Conservation (phyloP, 1,140 invertebrate species). For the Apis florea region DNA sequence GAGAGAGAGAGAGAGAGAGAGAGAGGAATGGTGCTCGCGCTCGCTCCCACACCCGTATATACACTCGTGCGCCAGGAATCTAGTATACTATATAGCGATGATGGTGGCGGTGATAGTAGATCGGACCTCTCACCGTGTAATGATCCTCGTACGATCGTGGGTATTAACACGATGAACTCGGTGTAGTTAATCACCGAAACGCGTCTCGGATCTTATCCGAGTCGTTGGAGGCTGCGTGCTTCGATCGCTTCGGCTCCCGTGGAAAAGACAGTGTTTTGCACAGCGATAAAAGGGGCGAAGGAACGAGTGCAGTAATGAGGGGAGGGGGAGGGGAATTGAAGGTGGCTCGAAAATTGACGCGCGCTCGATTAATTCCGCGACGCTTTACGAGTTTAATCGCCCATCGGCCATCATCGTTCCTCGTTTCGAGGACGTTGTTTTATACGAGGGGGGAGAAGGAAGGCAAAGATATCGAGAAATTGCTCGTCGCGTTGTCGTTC, state of each 20-base stretch:
- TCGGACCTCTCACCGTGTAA: slow-evolving; percentile 25
- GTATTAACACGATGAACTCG: slow-evolving; percentile 26
- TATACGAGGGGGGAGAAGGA: background rate
- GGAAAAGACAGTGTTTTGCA: background rate
- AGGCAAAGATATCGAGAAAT: background rate
- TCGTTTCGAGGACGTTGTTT: background rate
- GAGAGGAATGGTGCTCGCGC: background rate
- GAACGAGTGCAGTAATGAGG: background rate
- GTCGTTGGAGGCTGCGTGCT: background rate
- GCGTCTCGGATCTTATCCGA: slow-evolving; percentile 21
- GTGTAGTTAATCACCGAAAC: slow-evolving; percentile 30
- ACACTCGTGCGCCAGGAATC: background rate
- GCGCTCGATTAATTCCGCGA: slow-evolving; percentile 16
- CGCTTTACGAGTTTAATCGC: slow-evolving; percentile 19
- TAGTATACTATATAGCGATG: background rate
- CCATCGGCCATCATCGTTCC: background rate
- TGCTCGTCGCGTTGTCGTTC: slow-evolving; percentile 14
- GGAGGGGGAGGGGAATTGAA: background rate
- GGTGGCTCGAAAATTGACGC: slow-evolving; percentile 16
- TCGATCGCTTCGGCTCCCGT: background rate
- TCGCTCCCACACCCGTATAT: background rate
- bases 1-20: no score
- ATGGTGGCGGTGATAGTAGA: background rate
- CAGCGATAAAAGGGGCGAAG: no score
- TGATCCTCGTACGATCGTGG: slow-evolving; percentile 33